These are phyloP conservation scores for Saturnia japonica DNA, from an alignment of 2,888 invertebrate species.

Conservation along the genomic window DNA sequence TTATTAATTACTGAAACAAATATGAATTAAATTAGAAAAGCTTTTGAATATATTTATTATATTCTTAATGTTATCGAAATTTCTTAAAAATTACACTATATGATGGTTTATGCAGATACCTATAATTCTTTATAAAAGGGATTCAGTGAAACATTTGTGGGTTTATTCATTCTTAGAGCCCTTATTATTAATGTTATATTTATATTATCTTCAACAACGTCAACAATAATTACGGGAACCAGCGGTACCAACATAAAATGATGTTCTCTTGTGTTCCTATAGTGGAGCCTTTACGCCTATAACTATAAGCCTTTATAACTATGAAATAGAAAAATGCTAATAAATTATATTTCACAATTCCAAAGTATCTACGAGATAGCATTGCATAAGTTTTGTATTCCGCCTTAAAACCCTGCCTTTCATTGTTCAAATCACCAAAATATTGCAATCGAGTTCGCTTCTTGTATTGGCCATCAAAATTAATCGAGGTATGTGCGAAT, in stretches of 20 bases:
- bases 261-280: not conserved
- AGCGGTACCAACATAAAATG: not conserved
- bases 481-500: not conserved
- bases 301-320: too few species aligned
- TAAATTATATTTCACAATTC: not conserved
- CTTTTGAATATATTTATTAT: not conserved
- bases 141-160: too few species aligned
- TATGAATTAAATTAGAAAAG: not conserved
- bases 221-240: not conserved
- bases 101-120: not conserved
- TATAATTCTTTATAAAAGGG: too few species aligned
- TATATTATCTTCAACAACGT: too few species aligned
- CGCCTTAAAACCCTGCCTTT: not conserved
- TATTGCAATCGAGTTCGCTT: not conserved
- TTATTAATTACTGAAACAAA: conserved; percentile 77
- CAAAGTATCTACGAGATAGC: not conserved
- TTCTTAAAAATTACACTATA: not conserved
- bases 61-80: not conserved
- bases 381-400: not conserved
- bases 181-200: too few species aligned
- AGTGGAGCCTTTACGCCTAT: too few species aligned
- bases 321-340: not conserved
- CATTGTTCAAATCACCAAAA: not conserved
- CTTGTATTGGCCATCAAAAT: not conserved
- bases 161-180: too few species aligned